Evolutionary conservation across 1,140 invertebrate species (phyloP), one percentile per base, ranked within the genome.

Genomic region (Cepaea nemoralis): DNA sequence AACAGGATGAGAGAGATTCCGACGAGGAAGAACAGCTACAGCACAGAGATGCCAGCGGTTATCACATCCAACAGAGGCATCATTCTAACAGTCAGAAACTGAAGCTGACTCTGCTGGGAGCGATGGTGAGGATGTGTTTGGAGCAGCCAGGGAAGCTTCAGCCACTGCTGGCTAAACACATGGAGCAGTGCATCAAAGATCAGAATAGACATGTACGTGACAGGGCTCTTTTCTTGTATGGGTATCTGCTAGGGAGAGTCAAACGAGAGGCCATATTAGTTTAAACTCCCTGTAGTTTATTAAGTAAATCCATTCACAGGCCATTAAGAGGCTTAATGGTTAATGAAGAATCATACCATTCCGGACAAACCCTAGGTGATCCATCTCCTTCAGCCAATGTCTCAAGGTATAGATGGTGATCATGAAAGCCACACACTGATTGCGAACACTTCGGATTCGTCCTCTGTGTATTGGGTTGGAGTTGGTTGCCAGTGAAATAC

Each of bases 91-190:
- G 33, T 16, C 48, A 77, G 55, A 39, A 12, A 35, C 27, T 80
- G 19, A 80, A 80, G 59, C 14, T 80, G 3, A 24, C 6, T 27
- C 35, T 80, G 22, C 22, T 80, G 27, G 78, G 31, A 14, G 69
- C 78, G 5, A 71, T 80, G 78, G 78, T 71, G 27, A 59, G 45
- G 19, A 8, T 73, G 24, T 80, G 67, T 55, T 31, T 80, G 39
- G n/a, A 35, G 22, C 27, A 73, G 1, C 67, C 78, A 45, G 66
- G 67, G 1, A 48, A 55, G 24, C 12, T 73, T 70, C 78, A 80
- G 39, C 69, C 66, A 45, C n/a, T 73, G 40, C 35, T 80, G 3
- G 39, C 40, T 12, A 70, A 39, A 22, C n/a, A 55, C n/a, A 80
- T 80, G 67, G 78, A 80, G 24, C 14, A 14, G n/a, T 80, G 67